These are phyloP conservation scores for Enteromius argenteus DNA, from an alignment of 2,797 vertebrate species.

Conservation along the genomic window DNA sequence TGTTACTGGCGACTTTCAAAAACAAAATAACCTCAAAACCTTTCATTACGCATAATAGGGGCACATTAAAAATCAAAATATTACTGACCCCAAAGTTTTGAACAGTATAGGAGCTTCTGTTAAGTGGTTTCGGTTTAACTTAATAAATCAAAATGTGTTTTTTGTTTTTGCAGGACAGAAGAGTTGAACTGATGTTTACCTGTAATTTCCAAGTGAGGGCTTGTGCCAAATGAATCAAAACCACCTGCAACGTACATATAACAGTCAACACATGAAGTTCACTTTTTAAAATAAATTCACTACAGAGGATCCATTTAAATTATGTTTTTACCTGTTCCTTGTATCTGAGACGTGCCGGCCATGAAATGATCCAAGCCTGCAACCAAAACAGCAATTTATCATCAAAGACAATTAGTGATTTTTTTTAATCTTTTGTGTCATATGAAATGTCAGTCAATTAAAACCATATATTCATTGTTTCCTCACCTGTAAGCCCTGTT, in stretches of 20 bases:
- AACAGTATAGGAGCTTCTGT: neutral
- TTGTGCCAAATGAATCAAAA: conserved; percentile 56
- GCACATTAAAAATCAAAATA: too few species aligned
- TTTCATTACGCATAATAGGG: too few species aligned
- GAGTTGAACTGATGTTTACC: conserved; percentile 63
- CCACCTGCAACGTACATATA: conserved; percentile 57
- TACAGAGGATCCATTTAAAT: neutral
- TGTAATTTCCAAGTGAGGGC: conserved; percentile 68
- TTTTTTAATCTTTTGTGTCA: neutral
- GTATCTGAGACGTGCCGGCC: conserved; percentile 54
- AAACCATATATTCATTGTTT: neutral
- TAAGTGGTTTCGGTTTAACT: neutral
- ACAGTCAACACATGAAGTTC: neutral
- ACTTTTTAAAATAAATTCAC: too few species aligned
- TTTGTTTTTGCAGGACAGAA: neutral
- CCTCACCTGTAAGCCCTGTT: conserved; percentile 69
- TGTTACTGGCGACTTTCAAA: too few species aligned
- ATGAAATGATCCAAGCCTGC: conserved; percentile 57
- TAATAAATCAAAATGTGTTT: too few species aligned
- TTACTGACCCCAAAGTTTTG: neutral
- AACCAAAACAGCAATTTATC: conserved; percentile 15
- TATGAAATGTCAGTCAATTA: neutral
- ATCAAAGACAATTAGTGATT: neutral
- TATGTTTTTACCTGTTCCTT: conserved; percentile 57
- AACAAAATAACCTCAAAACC: too few species aligned